phyloP scores from a whole-genome alignment of 1,140 invertebrate species.

The Dreissena polymorpha region DNA sequence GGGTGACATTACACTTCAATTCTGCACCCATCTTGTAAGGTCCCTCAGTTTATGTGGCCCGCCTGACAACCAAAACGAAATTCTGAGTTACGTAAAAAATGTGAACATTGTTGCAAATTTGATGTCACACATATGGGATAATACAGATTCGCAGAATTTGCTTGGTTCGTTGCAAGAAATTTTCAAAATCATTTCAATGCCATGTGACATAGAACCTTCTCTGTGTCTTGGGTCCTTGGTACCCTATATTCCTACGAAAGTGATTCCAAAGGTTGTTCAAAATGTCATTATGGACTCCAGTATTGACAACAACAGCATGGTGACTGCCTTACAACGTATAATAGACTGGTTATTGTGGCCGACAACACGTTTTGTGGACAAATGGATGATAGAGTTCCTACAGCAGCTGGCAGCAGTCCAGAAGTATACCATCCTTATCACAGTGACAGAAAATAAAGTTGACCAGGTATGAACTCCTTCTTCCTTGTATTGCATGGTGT shows the following conservation, averaged over 20 bases:
- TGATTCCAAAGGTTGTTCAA: constrained; percentile 66
- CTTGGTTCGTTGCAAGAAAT: constrained; percentile 66
- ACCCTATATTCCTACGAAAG: constrained; percentile 59
- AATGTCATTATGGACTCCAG: constrained; percentile 60
- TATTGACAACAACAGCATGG: constrained; percentile 67
- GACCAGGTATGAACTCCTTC: constrained; percentile 67
- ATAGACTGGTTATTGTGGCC: constrained; percentile 77
- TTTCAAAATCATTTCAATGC: constrained; percentile 68
- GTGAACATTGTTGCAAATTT: constrained; percentile 63
- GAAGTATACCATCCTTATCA: constrained; percentile 71
- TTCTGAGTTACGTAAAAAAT: constrained; percentile 64
- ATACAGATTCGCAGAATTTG: constrained; percentile 52
- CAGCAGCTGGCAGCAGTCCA: constrained; percentile 68
- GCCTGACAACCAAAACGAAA: constrained; percentile 55
- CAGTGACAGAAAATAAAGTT: constrained; percentile 70
- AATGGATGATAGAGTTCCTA: constrained; percentile 73
- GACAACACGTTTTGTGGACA: constrained; percentile 66
- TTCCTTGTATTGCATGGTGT: too few species aligned
- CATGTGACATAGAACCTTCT: constrained; percentile 61
- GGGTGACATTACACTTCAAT: constrained; percentile 61
- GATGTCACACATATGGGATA: constrained; percentile 68
- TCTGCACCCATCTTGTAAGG: constrained; percentile 66
- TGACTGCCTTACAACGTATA: constrained; percentile 68
- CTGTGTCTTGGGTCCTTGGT: constrained; percentile 69
- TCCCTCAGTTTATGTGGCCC: constrained; percentile 60